Percentiles rank a stretch among this genome's conserved stretches.
Conservation (phyloP, 2,113 vertebrate genomes). For the Heptranchias perlo region DNA sequence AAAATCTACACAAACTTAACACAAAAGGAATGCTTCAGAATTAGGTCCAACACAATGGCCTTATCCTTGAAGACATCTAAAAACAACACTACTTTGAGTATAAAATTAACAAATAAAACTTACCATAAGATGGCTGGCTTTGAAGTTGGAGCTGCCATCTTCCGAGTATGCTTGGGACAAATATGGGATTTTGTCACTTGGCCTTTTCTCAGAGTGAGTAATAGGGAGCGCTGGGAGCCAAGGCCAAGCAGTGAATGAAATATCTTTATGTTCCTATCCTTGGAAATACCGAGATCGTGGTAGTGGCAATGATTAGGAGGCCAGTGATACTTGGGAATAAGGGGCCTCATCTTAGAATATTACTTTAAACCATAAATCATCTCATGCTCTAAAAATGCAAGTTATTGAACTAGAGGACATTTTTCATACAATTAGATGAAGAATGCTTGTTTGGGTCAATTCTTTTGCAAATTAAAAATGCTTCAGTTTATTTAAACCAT, state of each 20-base stretch:
- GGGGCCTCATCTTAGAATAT: not conserved
- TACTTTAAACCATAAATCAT: not conserved
- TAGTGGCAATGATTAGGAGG: not conserved
- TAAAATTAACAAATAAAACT: conserved; percentile 3
- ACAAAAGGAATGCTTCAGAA: not conserved
- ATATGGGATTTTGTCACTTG: not conserved
- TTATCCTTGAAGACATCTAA: not conserved
- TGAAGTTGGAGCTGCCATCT: not conserved
- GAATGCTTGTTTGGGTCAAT: not conserved
- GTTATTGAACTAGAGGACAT: not conserved
- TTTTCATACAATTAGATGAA: not conserved
- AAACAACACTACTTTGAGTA: not conserved
- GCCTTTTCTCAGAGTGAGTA: not conserved
- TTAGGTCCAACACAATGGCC: not conserved
- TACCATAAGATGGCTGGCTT: not conserved
- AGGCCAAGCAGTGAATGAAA: not conserved
- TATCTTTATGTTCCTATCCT: too few relatives aligned
- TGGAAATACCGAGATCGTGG: not conserved
- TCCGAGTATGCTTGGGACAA: not conserved
- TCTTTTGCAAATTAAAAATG: not conserved
- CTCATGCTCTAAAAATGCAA: not conserved
- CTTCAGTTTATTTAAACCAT: not conserved
- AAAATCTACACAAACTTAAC: not conserved
- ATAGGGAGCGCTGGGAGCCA: not conserved
- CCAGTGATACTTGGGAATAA: not conserved